Base-by-base conservation (phyloP, 2,113 vertebrate genomes). In the Thymallus thymallus region DNA sequence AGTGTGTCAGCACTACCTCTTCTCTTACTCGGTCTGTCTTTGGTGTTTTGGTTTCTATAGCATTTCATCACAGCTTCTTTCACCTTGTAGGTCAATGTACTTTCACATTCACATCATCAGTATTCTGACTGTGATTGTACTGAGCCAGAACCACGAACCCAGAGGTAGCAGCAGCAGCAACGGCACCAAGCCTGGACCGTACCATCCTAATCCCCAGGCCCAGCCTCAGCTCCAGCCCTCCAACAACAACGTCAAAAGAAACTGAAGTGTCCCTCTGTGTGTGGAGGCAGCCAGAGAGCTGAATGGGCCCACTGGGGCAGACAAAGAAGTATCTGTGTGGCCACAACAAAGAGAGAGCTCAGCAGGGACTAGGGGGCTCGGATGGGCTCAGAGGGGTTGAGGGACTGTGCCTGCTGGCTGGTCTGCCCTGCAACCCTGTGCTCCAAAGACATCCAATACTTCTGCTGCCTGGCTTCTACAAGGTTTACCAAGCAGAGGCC, bases 21-120 rank as follows among this genome's bases (percentile, higher is more conserved):
- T 41, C 35, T 41, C 35, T 41, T 41, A 41, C 26, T 22, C n/a
- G 6, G 23, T 22, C n/a, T 22, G 0, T 26, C 3, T 18, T n/a
- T 62, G 35, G 3, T 77, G 41, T 26, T 35, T 62, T 30, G 6
- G 18, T 26, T 24, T 22, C 6, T 71, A 4, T 51, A 51, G 46
- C 14, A 16, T 16, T 16, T 51, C 46, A 51, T 51, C 16, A 1
- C 41, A 1, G 41, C 35, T 55, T 12, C 61, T 29, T 26, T 26
- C 84, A 82, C 82, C 12, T 88, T 16, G 71, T 75, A 99, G 98
- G 88, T 99, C 97, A 6, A 91, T 99, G 93, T 98, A 95, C 89
- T 99, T 97, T 84, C 93, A 96, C 70, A 88, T 97, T 82, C 97
- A 99, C 84, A 89, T 98, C 85, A 76, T 95, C 85, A 94, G 96